Base-by-base conservation (phyloP, 2,888 invertebrate species). In the Phymatocera aterrima region DNA sequence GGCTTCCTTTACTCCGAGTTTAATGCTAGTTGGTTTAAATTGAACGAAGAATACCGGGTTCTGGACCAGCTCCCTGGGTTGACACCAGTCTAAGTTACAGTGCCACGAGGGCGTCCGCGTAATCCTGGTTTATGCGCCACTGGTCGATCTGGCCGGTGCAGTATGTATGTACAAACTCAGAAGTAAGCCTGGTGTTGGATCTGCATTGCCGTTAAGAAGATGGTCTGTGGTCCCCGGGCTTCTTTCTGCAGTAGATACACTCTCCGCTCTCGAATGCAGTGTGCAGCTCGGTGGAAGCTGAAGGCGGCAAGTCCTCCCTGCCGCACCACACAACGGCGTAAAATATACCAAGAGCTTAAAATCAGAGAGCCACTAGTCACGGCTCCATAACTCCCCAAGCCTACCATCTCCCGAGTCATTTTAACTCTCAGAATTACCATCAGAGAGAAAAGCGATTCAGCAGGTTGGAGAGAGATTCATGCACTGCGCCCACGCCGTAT, bases 121-220 rank as follows among this genome's bases (percentile, higher is more conserved):
- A 87, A 87, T 87, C 87, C 87, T 87, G 86, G 85, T 87, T 87
- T 87, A 87, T 87, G 86, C 83, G 85, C 81, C 72, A 72, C 54
- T 54, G 72, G 54, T 46, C 46, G n/a, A n/a, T 68, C 68, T 68
- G 43, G 31, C 34, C 51, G 18, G 34, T 21, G n/a, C n/a, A n/a
- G n/a, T n/a, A n/a, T n/a, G n/a, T n/a, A n/a, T n/a, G n/a, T 21
- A 57, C 21, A 24, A 57, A 46, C 43, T 46, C n/a, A n/a, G 68
- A 31, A 68, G 68, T 68, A 43, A 43, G 43, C 46, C 68, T 68
- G 43, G 43, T n/a, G 24, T 3, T 46, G 43, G 43, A 28, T 40
- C 43, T 28, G 68, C 68, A 68, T 46, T 43, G 43, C 68, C 34
- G 64, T 64, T 37, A 8, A 64, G 37, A 64, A 64, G n/a, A 64